Base-by-base conservation (phyloP, 2,888 invertebrate species). In the Heteromurus nitidus region DNA sequence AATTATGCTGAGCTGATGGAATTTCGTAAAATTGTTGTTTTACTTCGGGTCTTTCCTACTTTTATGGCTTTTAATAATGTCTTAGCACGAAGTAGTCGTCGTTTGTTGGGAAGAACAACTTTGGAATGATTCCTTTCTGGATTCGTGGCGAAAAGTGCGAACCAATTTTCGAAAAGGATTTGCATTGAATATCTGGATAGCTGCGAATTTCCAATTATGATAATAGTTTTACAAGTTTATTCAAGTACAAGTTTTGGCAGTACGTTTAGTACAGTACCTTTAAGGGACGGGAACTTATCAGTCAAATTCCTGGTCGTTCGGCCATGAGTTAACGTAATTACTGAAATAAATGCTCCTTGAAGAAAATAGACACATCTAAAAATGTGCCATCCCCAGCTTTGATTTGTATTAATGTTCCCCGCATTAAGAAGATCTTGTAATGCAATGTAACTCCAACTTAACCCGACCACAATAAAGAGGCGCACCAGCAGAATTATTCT, bases 381-480 rank as follows among this genome's bases (percentile, higher is more conserved):
- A 0, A 80, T 16, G 13, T 82, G 74, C 82, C 82, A 82, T 22
- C 44, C 50, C 77, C 76, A 76, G 2, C 11, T 53, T 58, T 82
- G 82, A 0, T 53, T 47, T 11, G 82, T 82, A 53, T 82, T 82
- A 22, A 82, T 82, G 36, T 82, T 82, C 11, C 82, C 82, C 9
- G 79, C 79, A 11, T 28, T 16, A 2, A 82, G 31, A 1, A 82
- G 55, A 31, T 82, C 82, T 55, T 82, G 82, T 18, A 69, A 22
- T 1, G 82, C 82, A 20, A 82, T 82, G 28, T 82, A 82, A n/a
- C 79, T 80, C 82, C 82, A 82, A 22, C 79, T 82, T 26, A 82
- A 30, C 5, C 82, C 82, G 18, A 82, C 82, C 24, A 82, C 82
- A 1, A 82, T 53, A 30, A 82, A 80, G 3, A 82, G 55, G 20